Evolutionary conservation across 2,113 vertebrate species (phyloP).

Genomic region (Hydrochoerus hydrochaeris): DNA sequence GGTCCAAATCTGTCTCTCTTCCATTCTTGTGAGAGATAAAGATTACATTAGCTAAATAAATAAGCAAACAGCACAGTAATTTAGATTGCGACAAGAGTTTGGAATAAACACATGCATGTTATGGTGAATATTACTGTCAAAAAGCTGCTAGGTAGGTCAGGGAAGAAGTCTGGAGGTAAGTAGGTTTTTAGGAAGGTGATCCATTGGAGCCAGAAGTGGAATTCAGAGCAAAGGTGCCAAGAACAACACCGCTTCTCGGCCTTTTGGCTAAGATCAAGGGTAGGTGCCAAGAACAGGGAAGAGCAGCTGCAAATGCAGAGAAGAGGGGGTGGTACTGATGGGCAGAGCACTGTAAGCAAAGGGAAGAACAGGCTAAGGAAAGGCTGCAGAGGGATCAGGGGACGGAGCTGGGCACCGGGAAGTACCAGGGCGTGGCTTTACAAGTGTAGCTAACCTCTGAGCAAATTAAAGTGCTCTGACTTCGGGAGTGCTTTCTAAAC

Average conservation of each 20-base stretch:
- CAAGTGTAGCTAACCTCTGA: not conserved
- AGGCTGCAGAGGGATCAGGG: rapidly evolving
- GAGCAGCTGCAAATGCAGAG: rapidly evolving
- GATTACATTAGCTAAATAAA: not conserved
- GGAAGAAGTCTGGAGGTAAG: not conserved
- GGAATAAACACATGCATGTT: not conserved
- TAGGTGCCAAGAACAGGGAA: not conserved
- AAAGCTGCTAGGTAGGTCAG: not conserved
- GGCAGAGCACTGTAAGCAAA: rapidly evolving
- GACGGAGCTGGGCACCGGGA: rapidly evolving
- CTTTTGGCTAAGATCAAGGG: too few relatives aligned
- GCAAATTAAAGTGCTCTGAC: not conserved
- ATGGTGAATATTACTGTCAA: not conserved
- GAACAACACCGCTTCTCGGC: too few relatives aligned
- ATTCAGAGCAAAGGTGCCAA: not conserved
- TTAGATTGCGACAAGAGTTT: not conserved
- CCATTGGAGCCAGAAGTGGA: rapidly evolving
- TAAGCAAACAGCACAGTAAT: not conserved
- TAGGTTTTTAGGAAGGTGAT: not conserved
- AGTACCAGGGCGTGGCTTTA: not conserved
- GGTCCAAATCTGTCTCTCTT: not conserved
- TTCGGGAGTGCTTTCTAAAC: slow-evolving; percentile 13
- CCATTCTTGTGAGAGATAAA: not conserved
- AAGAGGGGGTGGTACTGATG: not conserved
- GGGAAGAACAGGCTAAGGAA: rapidly evolving